Evolutionary conservation across 2,888 invertebrate genomes (phyloP).

Genomic region (Cataglyphis livida): DNA sequence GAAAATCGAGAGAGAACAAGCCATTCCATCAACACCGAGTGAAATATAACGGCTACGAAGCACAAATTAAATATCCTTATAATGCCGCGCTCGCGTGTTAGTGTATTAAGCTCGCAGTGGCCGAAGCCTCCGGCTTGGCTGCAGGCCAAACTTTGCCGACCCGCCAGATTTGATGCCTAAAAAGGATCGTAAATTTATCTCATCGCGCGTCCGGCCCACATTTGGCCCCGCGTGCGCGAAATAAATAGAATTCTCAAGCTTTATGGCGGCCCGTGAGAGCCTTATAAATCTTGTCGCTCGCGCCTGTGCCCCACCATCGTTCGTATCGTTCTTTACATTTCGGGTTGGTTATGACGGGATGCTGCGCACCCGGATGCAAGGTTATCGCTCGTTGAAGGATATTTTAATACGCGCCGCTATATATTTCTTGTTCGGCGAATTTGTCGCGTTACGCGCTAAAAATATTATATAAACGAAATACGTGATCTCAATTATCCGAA

Average conservation of each 20-base stretch:
- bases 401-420: conserved; percentile 31
- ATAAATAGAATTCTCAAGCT: conserved; percentile 75
- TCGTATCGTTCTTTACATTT: conserved; percentile 45
- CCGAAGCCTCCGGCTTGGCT: conserved; percentile 67
- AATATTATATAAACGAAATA: conserved; percentile 9
- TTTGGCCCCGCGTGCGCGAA: conserved; percentile 63
- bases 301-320: conserved; percentile 21
- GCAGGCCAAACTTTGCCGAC: conserved; percentile 72
- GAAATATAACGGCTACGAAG: conserved; percentile 74
- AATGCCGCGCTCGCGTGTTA: conserved; percentile 69
- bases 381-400: conserved; percentile 17
- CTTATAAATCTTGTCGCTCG: conserved; percentile 63
- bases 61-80: conserved; percentile 80
- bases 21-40: conserved; percentile 74
- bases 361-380: not conserved
- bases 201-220: conserved; percentile 71
- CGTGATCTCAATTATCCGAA: not conserved
- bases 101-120: conserved; percentile 55
- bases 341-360: conserved; percentile 36
- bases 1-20: conserved; percentile 70
- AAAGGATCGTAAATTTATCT: conserved; percentile 79
- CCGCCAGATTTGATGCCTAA: conserved; percentile 78
- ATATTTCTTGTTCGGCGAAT: not conserved
- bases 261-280: conserved; percentile 63
- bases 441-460: conserved; percentile 21